A percentile compares a stretch with the other conserved stretches of the same genome.
Conservation (phyloP, 2,797 vertebrate genomes). For the Buphagus erythrorhynchus region DNA sequence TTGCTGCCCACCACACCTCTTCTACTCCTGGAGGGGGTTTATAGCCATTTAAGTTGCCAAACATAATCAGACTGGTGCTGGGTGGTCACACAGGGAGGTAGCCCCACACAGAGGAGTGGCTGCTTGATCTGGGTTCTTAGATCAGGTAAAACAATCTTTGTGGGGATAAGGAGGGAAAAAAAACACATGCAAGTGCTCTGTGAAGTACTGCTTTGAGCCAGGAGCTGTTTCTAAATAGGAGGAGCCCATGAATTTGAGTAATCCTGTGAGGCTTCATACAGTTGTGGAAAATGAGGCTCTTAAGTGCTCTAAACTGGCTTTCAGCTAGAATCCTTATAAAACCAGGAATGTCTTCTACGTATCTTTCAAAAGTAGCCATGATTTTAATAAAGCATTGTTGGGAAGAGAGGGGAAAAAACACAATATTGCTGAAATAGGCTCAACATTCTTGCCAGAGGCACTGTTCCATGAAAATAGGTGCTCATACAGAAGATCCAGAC, state of each 20-base stretch:
- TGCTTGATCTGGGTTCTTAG: neutral
- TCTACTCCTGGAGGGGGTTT: neutral
- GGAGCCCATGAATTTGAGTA: neutral
- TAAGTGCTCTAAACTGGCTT: neutral
- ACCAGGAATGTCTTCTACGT: neutral
- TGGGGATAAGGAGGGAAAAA: neutral
- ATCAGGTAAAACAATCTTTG: neutral
- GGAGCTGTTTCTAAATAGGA: neutral
- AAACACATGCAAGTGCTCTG: neutral
- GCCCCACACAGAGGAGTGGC: neutral
- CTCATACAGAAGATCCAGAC: neutral
- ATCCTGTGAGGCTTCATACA: neutral
- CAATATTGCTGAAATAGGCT: neutral
- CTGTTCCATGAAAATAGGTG: neutral
- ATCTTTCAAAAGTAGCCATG: neutral
- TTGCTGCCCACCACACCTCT: neutral
- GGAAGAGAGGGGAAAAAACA: neutral
- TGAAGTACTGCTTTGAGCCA: neutral
- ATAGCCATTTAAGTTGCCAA: neutral
- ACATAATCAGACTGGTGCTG: neutral
- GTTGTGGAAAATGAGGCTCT: neutral
- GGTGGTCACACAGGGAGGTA: neutral
- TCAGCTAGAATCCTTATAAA: neutral
- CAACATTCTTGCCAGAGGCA: neutral
- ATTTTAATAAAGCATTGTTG: neutral